A percentile compares a stretch with the other conserved stretches of the same genome.
These are phyloP conservation scores for Pardalotus punctatus DNA, from an alignment of 2,113 vertebrate genomes.

Conservation along the genomic window DNA sequence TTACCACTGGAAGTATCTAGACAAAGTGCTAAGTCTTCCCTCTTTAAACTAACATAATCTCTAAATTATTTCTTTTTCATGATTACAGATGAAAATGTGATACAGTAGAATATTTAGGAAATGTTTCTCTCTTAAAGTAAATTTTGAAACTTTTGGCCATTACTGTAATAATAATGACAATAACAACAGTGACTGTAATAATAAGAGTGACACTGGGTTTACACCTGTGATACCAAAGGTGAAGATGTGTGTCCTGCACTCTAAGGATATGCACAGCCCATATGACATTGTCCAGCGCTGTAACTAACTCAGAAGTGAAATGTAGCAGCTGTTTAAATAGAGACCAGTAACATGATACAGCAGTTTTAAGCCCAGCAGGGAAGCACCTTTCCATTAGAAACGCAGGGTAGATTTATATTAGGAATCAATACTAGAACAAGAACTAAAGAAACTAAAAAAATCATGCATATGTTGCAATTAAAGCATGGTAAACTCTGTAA, in stretches of 20 bases:
- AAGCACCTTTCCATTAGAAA: slow-evolving; percentile 38
- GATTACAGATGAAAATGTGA: background rate
- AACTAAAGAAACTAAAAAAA: background rate
- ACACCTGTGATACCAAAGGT: background rate
- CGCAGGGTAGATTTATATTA: background rate
- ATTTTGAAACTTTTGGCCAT: background rate
- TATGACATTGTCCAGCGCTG: background rate
- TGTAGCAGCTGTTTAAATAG: slow-evolving; percentile 52
- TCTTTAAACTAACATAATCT: background rate
- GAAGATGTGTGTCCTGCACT: background rate
- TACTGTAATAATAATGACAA: background rate
- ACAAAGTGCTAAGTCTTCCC: background rate
- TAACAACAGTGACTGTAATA: background rate
- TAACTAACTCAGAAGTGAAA: slow-evolving; percentile 34
- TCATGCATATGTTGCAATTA: background rate
- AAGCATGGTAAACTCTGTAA: background rate
- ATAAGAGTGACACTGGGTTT: background rate
- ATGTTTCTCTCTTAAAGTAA: background rate
- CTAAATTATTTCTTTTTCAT: background rate
- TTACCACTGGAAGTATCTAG: background rate
- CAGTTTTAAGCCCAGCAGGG: background rate
- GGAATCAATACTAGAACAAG: background rate
- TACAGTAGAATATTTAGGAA: background rate
- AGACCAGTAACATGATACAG: slow-evolving; percentile 25
- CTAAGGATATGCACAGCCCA: background rate